Base-by-base conservation (phyloP, 2,797 vertebrate genomes). In the Vespertilio murinus region DNA sequence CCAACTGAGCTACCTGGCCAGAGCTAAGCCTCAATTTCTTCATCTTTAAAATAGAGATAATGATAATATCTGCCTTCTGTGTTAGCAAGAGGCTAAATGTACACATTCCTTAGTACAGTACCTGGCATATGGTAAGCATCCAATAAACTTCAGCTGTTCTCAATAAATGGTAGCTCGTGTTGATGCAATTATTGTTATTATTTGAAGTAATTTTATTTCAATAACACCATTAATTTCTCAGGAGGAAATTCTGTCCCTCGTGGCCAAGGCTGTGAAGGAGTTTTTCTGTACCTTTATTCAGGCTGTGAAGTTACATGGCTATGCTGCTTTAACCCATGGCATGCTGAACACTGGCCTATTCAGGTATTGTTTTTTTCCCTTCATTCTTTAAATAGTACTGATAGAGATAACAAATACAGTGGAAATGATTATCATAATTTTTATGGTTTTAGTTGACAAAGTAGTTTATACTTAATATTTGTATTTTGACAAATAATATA, bases 201-300 rank as follows among this genome's bases (percentile, higher is more conserved):
- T 87, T 77, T 75, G 64, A 92, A 92, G 18, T 80, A 54, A 79
- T 88, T 91, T 64, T 40, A 65, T 79, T 93, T 90, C 38, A 88
- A 33, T 89, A 49, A 83, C 30, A 86, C 8, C 23, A 35, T 88
- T 85, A 25, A 30, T 64, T 38, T 81, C 54, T 73, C 73, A 91
- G 25, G 18, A 79, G 54, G 33, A 18, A 79, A 20, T 79, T 16
- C 49, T 75, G 4, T 77, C 33, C 22, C 25, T 93, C 7, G 13
- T 38, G 42, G 28, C 1, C 14, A 52, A 9, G 70, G 14, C 45
- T 82, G 5, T n/a, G 12, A 82, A 47, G 16, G 30, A 82, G 16
- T 20, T 54, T 90, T 91, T 91, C 71, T 69, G 30, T 25, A 64
- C 17, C 47, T 64, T 94, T 85, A 30, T 71, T 67, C 49, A 91